These are phyloP conservation scores for Xenopus petersii DNA, from an alignment of 2,797 vertebrate genomes.

Conservation along the genomic window DNA sequence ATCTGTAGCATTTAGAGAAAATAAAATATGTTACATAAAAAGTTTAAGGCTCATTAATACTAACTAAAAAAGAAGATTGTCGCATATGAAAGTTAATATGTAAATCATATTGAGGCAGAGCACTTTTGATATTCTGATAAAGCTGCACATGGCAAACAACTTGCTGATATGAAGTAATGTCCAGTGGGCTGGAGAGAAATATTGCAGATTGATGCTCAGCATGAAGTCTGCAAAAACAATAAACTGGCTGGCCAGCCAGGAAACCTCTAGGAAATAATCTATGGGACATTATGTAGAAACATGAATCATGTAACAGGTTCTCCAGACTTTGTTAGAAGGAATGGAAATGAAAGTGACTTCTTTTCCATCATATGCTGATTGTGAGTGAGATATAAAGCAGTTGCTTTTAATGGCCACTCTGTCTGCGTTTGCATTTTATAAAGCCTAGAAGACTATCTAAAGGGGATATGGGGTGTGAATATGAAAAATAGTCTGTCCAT, in stretches of 20 bases:
- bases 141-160: too few species aligned
- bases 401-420: background rate
- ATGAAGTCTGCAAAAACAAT: constrained; percentile 35
- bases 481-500: background rate
- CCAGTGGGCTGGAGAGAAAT: background rate
- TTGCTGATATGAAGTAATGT: too few species aligned
- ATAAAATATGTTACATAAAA: too few species aligned
- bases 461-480: background rate
- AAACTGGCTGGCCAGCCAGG: background rate
- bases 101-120: too few species aligned
- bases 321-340: background rate
- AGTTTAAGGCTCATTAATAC: too few species aligned
- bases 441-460: background rate
- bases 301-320: constrained; percentile 28
- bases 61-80: too few species aligned
- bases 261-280: constrained; percentile 13
- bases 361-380: too few species aligned
- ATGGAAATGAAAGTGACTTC: too few species aligned
- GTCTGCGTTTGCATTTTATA: background rate
- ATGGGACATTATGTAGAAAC: constrained; percentile 13
- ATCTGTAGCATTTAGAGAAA: too few species aligned
- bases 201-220: constrained; percentile 3
- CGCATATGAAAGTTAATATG: too few species aligned
- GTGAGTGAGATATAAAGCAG: constrained; percentile 10
- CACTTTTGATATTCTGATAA: too few species aligned